Base-by-base conservation (phyloP, 2,113 vertebrate genomes). In the Poicephalus gulielmi region DNA sequence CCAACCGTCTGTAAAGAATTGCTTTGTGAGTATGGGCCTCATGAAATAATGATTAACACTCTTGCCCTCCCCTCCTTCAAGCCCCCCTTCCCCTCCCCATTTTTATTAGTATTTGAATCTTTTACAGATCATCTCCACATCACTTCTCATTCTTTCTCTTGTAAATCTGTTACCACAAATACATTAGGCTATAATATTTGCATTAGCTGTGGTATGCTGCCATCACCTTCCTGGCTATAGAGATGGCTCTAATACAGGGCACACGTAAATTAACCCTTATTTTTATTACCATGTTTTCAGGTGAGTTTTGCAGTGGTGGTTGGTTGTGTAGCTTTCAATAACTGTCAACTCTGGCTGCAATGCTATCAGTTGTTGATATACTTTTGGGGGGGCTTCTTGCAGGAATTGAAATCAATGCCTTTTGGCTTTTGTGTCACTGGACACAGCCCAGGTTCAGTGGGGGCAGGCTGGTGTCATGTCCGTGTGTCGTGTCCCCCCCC, bases 1-100 rank as follows among this genome's bases (percentile, higher is more conserved):
- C 86, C 92, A 94, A 91, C 86, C 90, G 89, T 60, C 90, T 96
- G 95, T 95, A 94, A 96, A 95, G 94, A 82, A 84, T 64, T 90
- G 86, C 69, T 83, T 81, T 63, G 83, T 94, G 93, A 96, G 85
- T 83, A 83, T 3, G 1, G 67, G 81, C 83, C 44, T 84, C 83
- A 76, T 93, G 92, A 88, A 95, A 92, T 89, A 93, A 57, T 85
- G 77, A 92, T 91, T 82, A 96, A 89, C 70, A 76, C 66, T 64
- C 14, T 16, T 55, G 55, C 55, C 28, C 53, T 66, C 67, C 46
- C 52, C 28, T 41, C 47, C 15, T 71, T 20, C 33, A 52, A 27
- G 31, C 25, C 28, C 24, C 14, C 25, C 16, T 20, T 52, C 46
- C 66, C 62, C 57, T 24, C 50, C 68, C 18, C 19, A 17, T 53